Base-by-base conservation (phyloP, 2,797 vertebrate genomes). In the Tympanoctomys barrerae region DNA sequence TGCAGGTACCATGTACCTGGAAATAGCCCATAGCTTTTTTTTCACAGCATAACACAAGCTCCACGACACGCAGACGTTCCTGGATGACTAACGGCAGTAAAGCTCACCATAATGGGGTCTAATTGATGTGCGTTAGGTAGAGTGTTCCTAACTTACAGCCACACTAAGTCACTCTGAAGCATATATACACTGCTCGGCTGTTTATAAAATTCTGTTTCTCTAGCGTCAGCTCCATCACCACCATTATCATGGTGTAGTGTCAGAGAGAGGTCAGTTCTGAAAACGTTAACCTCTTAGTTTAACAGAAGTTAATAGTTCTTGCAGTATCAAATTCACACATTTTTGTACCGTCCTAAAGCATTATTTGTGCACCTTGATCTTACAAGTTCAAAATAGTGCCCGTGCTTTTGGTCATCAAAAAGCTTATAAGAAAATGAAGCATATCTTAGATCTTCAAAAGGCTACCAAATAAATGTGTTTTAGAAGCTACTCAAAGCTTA, bases 151-250 rank as follows among this genome's bases (percentile, higher is more conserved):
- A 64, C 79, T 66, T 46, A 24, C 33, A 36, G 62, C 82, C 80
- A 31, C 52, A 89, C n/a, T 54, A 70, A 68, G 64, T 75, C 89
- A 42, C 71, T 79, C 85, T 52, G 6, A 31, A 81, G 18, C 39
- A 18, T 24, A 18, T 24, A 46, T 61, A 2, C 22, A 64, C 59
- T 39, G 7, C 66, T 94, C 21, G 64, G 73, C 39, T 46, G 62
- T 85, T 89, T 87, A 6, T 90, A 57, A 87, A 88, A 73, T 82
- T 70, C 19, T 79, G 18, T 93, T 93, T 36, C 42, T 80, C 11
- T 26, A 59, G 14, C 7, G 14, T 96, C 52, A 57, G 33, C 8
- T 79, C 36, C 6, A 14, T 77, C 42, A 94, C 24, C 19, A 12
- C 11, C 22, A 16, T 84, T 84, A 42, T 1, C 8, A 39, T 33